These are phyloP conservation scores for Pseudorectes ferrugineus DNA, from an alignment of 2,113 vertebrate genomes.

Conservation along the genomic window DNA sequence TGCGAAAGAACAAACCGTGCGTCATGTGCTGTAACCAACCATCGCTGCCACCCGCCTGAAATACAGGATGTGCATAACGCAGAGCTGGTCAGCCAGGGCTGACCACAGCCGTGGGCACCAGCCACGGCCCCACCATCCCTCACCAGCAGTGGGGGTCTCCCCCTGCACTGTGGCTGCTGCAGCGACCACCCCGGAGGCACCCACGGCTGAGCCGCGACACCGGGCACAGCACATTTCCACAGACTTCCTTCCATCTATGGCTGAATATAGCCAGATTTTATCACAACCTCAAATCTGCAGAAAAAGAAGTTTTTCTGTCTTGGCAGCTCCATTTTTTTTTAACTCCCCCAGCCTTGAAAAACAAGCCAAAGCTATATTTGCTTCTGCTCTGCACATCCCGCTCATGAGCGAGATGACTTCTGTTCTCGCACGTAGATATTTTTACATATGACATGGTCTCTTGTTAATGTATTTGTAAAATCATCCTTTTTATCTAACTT, in stretches of 20 bases:
- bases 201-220: accelerated
- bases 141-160: background rate
- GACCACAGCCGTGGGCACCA: accelerated
- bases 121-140: accelerated
- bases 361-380: conserved; percentile 48
- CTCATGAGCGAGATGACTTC: conserved; percentile 14
- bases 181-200: accelerated
- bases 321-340: conserved; percentile 5
- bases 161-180: accelerated
- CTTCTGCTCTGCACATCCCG: conserved; percentile 18
- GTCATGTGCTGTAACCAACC: background rate
- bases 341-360: conserved; percentile 28
- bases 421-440: background rate
- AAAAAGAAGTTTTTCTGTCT: background rate
- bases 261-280: background rate
- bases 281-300: background rate
- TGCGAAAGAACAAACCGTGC: background rate
- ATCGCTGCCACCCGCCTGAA: background rate
- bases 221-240: accelerated
- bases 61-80: background rate
- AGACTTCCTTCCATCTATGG: background rate
- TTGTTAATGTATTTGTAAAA: background rate
- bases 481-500: conserved; percentile 15
- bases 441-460: conserved; percentile 9
- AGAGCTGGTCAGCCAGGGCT: background rate